phyloP scores from a whole-genome alignment of 1,140 invertebrate species.

The Reticulitermes speratus region DNA sequence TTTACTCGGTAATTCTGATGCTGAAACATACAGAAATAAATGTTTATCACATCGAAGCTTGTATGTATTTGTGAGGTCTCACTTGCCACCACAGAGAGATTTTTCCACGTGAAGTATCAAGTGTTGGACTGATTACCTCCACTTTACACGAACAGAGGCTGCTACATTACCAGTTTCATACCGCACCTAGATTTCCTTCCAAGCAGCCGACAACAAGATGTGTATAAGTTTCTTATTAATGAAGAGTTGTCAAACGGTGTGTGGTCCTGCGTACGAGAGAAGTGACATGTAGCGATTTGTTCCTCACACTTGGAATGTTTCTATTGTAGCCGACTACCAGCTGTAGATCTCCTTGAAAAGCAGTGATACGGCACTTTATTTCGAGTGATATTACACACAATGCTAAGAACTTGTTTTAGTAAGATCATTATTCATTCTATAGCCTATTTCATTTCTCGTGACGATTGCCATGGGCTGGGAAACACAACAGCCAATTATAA shows the following conservation, averaged over 20 bases:
- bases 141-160: not conserved
- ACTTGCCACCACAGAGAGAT: not conserved
- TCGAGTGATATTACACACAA: too few relatives aligned
- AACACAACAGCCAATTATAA: too few relatives aligned
- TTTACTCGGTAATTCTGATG: not conserved
- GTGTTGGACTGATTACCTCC: not conserved
- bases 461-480: too few relatives aligned
- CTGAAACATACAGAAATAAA: not conserved
- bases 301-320: not conserved
- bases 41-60: not conserved
- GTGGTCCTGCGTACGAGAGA: not conserved
- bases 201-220: not conserved
- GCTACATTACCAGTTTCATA: not conserved
- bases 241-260: not conserved
- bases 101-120: not conserved
- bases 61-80: not conserved
- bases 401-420: too few relatives aligned
- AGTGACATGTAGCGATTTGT: not conserved
- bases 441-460: too few relatives aligned
- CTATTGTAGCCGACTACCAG: not conserved
- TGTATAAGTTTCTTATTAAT: constrained; percentile 2
- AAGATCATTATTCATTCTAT: too few relatives aligned
- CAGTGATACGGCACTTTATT: too few relatives aligned
- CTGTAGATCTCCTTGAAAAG: too few relatives aligned
- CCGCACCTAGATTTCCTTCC: not conserved